phyloP scores from a whole-genome alignment of 2,113 vertebrate genomes.

The Etheostoma spectabile region DNA sequence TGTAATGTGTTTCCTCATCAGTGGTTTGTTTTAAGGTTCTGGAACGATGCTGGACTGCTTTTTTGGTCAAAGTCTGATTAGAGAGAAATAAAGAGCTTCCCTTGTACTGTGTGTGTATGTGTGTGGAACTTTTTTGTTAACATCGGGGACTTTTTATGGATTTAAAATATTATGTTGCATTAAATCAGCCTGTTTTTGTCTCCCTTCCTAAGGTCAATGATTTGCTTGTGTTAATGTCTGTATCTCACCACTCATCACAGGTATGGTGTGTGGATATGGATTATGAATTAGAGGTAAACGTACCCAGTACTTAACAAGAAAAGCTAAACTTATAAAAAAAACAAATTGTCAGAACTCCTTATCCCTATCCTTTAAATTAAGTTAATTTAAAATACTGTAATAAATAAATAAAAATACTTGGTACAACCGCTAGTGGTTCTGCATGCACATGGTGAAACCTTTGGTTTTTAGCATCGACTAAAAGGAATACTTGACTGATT shows the following conservation, averaged over 20 bases:
- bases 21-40: constrained; percentile 44
- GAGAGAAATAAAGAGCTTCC: constrained; percentile 66
- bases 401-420: no score
- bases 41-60: constrained; percentile 61
- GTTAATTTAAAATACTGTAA: no score
- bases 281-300: not conserved
- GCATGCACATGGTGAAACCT: no score
- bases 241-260: not conserved
- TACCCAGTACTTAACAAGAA: not conserved
- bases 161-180: not conserved
- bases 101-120: constrained; percentile 22
- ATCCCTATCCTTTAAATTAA: no score
- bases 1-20: constrained; percentile 36
- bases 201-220: not conserved
- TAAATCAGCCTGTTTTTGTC: not conserved
- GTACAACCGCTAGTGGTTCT: no score
- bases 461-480: no score
- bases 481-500: no score
- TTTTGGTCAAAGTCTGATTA: constrained; percentile 42
- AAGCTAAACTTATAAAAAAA: not conserved
- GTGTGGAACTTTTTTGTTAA: not conserved
- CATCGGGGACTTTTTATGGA: not conserved
- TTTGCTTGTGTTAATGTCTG: not conserved
- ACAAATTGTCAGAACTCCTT: not conserved
- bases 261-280: not conserved